Base-by-base conservation (phyloP, 1,140 invertebrate species). In the Seison nebaliae region DNA sequence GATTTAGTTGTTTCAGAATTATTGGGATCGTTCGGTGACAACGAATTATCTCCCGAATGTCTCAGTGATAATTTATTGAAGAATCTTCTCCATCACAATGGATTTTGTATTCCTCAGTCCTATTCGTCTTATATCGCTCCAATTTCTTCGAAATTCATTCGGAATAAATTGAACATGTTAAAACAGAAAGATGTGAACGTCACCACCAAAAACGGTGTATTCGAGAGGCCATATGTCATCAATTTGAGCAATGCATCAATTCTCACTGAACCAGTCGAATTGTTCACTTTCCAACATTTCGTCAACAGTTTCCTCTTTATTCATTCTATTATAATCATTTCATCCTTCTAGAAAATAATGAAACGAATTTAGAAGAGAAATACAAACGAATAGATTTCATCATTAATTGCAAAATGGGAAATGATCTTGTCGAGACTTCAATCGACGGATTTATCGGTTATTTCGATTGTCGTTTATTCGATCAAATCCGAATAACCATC, bases 1-100 rank as follows among this genome's bases (percentile, higher is more conserved):
- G 88, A 98, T 58, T 83, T 98, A 43, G 59, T 98, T 20, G 74
- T 98, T 1, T 93, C 83, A 7, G 91, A 98, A 63, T 62, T 98
- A 12, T 63, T 98, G 6, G 77, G 91, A 4, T 94, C 86, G 7
- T 94, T 96, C 66, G 84, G 83, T 14, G 86, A 96, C 54, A 98
- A 98, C 59, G 91, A 98, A 63, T 66, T 98, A 1, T 88, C 80
- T 1, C 91, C 91, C 1, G 91, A 98, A 59, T 96, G 88, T 62
- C 65, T 98, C n/a, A n/a, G n/a, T n/a, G n/a, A n/a, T n/a, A n/a
- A n/a, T n/a, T n/a, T 28, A 29, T 16, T n/a, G 9, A 17, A 23
- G 41, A 4, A 16, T 11, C 19, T 32, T 31, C 43, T 56, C 55
- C 21, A 49, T 71, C 70, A 71, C 29, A 71, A 72, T 62, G 83